phyloP scores from a whole-genome alignment of 2,888 invertebrate genomes.

The Gari tellinella region DNA sequence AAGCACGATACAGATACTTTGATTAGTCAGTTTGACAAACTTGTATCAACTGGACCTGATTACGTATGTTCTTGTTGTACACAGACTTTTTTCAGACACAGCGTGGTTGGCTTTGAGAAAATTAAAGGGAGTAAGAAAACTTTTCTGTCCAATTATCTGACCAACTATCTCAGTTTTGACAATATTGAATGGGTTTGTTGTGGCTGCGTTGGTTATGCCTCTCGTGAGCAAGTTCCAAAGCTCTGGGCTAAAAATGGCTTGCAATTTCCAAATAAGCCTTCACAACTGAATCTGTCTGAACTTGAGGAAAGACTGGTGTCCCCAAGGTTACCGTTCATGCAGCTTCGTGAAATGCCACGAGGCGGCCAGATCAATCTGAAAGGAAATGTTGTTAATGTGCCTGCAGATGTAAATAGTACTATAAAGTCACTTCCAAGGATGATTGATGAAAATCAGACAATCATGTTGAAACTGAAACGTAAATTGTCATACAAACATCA shows the following conservation, averaged over 20 bases:
- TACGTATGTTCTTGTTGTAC: conserved; percentile 8
- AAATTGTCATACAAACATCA: conserved; percentile 32
- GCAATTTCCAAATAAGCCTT: conserved; percentile 42
- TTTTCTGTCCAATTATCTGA: no score
- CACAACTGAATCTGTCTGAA: conserved; percentile 32
- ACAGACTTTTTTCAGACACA: no score
- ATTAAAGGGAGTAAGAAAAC: no score
- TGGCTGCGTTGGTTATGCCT: conserved; percentile 5
- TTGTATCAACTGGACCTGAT: conserved; percentile 8
- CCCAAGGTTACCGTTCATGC: conserved; percentile 55
- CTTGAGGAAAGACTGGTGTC: conserved; percentile 53
- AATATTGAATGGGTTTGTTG: conserved; percentile 38
- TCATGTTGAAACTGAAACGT: conserved; percentile 49
- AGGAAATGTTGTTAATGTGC: conserved; percentile 65
- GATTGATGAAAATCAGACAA: conserved; percentile 41
- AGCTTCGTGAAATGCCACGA: conserved; percentile 40
- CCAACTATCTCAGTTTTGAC: not conserved
- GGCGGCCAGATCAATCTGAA: conserved; percentile 50
- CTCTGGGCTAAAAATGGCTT: conserved; percentile 39
- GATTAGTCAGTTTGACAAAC: conserved; percentile 4
- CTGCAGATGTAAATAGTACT: conserved; percentile 58
- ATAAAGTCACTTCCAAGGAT: conserved; percentile 47
- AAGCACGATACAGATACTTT: no score
- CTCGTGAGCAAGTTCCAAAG: conserved; percentile 19
- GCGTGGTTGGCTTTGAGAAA: no score